phyloP scores from a whole-genome alignment of 2,113 vertebrate genomes.

The Myxocyprinus asiaticus region DNA sequence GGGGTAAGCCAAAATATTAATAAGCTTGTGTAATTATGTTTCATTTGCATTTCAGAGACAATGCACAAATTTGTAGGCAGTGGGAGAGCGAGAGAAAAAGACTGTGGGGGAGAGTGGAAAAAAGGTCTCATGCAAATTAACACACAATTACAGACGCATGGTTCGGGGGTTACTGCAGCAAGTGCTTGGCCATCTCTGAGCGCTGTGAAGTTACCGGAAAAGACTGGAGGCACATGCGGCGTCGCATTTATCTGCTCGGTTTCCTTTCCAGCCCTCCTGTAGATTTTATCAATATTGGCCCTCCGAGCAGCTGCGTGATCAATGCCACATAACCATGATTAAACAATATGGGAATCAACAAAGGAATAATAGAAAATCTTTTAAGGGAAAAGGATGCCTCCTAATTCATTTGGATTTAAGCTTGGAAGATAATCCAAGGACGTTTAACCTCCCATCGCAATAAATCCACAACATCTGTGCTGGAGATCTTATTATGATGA shows the following conservation, averaged over 20 bases:
- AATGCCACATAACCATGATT: slow-evolving; percentile 30
- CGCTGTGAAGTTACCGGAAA: slow-evolving; percentile 44
- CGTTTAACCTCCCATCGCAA: not conserved
- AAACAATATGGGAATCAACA: slow-evolving; percentile 34
- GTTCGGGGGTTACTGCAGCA: not conserved
- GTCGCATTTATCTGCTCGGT: slow-evolving; percentile 48
- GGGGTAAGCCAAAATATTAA: slow-evolving; percentile 50
- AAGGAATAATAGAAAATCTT: slow-evolving; percentile 42
- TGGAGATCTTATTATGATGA: slow-evolving; percentile 35
- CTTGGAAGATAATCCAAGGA: slow-evolving; percentile 11
- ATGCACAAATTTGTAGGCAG: slow-evolving; percentile 38
- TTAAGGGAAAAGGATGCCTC: slow-evolving; percentile 32
- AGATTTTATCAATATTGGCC: slow-evolving; percentile 33
- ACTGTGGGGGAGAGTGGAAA: not conserved
- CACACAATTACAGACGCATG: slow-evolving; percentile 1
- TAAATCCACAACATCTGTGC: slow-evolving; percentile 23
- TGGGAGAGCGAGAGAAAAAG: not conserved
- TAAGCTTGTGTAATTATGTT: slow-evolving; percentile 46
- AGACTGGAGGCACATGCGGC: slow-evolving; percentile 46
- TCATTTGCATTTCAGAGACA: slow-evolving; percentile 40
- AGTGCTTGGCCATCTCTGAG: slow-evolving; percentile 13
- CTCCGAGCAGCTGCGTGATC: slow-evolving; percentile 9
- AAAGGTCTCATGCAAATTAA: slow-evolving; percentile 34
- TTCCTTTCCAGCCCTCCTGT: slow-evolving; percentile 46
- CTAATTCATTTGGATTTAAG: slow-evolving; percentile 45